A percentile compares a stretch with the other conserved stretches of the same genome.
phyloP scores from a whole-genome alignment of 2,888 invertebrate genomes.

The Biston betularia region DNA sequence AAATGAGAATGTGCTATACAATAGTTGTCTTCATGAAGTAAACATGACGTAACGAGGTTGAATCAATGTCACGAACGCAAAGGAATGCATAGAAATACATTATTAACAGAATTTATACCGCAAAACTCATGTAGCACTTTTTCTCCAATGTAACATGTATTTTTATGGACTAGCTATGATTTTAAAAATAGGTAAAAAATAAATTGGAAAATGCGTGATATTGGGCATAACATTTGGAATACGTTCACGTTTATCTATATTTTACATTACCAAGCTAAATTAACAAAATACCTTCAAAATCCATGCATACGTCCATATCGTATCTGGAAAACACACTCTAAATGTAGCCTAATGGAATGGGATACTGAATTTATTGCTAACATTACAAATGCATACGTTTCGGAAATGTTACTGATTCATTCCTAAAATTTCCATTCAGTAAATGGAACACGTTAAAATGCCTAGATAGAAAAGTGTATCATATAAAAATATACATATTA shows the following conservation, averaged over 20 bases:
- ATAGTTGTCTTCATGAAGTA: slow-evolving; percentile 48
- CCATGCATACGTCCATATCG: slow-evolving; percentile 33
- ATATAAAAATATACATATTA: slow-evolving; percentile 15
- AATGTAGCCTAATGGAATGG: slow-evolving; percentile 47
- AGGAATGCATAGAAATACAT: slow-evolving; percentile 28
- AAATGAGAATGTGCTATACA: slow-evolving; percentile 26
- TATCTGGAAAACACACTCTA: slow-evolving; percentile 40
- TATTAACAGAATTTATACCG: no score
- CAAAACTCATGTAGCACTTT: not conserved
- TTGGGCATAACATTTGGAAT: not conserved
- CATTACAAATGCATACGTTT: slow-evolving; percentile 45
- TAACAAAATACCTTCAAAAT: slow-evolving; percentile 20
- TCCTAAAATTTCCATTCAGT: slow-evolving; percentile 51
- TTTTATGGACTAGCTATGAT: not conserved
- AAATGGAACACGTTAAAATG: slow-evolving; percentile 47
- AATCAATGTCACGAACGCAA: slow-evolving; percentile 50
- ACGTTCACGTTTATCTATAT: not conserved
- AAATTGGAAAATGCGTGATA: slow-evolving; percentile 26
- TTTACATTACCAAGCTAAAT: not conserved
- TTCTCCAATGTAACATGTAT: no score
- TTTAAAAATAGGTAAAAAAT: slow-evolving; percentile 32
- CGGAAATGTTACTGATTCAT: slow-evolving; percentile 50
- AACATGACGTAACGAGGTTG: slow-evolving; percentile 46
- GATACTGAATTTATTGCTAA: slow-evolving; percentile 39
- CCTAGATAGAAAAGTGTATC: slow-evolving; percentile 38